These are phyloP conservation scores for Danionella dracula DNA, from an alignment of 2,797 vertebrate species.

Conservation along the genomic window DNA sequence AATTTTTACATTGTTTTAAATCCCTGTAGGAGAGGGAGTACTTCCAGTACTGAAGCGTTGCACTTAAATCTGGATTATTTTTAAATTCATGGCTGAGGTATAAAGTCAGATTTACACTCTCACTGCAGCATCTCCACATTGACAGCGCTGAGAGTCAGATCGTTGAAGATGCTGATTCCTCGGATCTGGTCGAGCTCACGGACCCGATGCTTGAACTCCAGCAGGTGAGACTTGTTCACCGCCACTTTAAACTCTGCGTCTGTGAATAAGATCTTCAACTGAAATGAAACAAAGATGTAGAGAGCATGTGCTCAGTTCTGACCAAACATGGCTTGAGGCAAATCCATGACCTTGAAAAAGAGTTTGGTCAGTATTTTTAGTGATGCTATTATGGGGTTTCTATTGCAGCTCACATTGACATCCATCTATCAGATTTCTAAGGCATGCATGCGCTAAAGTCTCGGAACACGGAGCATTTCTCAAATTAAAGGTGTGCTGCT, in stretches of 20 bases:
- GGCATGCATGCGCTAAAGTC: too few relatives aligned
- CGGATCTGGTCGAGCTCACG: slow-evolving; percentile 60
- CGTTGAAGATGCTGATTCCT: slow-evolving; percentile 54
- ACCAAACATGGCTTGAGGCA: not conserved
- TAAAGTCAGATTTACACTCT: not conserved
- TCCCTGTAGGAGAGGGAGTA: too few relatives aligned
- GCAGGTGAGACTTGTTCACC: slow-evolving; percentile 62
- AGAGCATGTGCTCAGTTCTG: not conserved
- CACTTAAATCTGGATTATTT: too few relatives aligned
- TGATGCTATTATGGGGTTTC: not conserved
- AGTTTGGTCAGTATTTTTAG: not conserved
- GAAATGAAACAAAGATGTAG: not conserved
- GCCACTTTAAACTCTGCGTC: slow-evolving; percentile 65
- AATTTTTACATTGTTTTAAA: too few relatives aligned
- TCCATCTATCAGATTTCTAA: not conserved
- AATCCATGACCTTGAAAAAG: not conserved
- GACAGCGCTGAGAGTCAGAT: slow-evolving; percentile 61
- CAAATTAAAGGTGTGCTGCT: slow-evolving; percentile 14
- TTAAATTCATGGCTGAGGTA: too few relatives aligned
- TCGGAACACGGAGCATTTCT: too few relatives aligned
- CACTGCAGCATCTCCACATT: slow-evolving; percentile 35
- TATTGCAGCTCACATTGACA: not conserved
- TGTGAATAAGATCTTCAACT: slow-evolving; percentile 56
- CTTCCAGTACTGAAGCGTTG: too few relatives aligned
- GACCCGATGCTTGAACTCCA: slow-evolving; percentile 70